Conservation (phyloP, 2,888 invertebrate genomes). For the Leptopilina myrica region DNA sequence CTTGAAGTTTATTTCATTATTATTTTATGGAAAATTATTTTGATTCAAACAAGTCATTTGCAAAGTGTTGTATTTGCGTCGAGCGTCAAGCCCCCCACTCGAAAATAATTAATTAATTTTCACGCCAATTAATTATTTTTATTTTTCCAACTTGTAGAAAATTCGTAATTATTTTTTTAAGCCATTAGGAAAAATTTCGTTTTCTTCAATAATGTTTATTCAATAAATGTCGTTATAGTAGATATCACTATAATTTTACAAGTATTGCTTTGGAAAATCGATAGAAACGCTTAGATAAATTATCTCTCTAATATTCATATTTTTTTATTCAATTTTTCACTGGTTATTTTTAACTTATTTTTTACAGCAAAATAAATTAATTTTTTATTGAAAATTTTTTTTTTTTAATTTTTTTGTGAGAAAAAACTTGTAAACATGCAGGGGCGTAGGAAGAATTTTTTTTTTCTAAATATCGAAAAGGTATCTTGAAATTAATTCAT, state of each 20-base stretch:
- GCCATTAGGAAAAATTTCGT: neutral
- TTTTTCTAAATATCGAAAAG: too few species aligned
- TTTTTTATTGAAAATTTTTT: too few species aligned
- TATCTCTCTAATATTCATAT: neutral
- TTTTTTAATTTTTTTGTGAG: too few species aligned
- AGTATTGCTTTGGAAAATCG: conserved; percentile 29
- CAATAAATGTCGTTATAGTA: neutral
- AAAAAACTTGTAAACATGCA: too few species aligned
- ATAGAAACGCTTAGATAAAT: conserved; percentile 28
- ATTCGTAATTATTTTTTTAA: neutral
- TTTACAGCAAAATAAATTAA: neutral
- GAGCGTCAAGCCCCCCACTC: conserved; percentile 4
- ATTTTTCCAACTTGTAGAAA: too few species aligned
- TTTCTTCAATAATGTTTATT: neutral
- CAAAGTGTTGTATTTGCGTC: neutral
- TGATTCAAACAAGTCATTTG: neutral
- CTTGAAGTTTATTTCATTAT: conserved; percentile 17
- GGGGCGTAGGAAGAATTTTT: too few species aligned
- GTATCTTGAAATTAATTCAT: neutral
- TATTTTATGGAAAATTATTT: neutral
- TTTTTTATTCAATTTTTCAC: neutral
- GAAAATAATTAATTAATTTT: neutral
- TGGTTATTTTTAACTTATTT: neutral
- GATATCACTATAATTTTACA: neutral
- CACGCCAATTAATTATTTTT: too few species aligned